These are phyloP conservation scores for Caenorhabditis zanzibari DNA, from an alignment of 2,888 invertebrate species.

Conservation along the genomic window DNA sequence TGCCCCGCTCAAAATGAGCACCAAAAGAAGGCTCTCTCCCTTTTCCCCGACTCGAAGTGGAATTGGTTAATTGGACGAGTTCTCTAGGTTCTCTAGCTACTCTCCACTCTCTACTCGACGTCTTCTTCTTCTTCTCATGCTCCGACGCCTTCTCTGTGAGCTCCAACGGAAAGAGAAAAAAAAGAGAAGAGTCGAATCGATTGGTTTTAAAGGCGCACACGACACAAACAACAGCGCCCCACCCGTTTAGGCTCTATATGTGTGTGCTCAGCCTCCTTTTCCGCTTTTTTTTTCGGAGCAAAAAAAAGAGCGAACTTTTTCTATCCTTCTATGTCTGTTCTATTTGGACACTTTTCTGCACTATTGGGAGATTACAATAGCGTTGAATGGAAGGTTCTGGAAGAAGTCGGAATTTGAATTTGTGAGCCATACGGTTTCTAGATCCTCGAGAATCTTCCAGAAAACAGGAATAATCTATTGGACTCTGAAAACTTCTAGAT, in stretches of 20 bases:
- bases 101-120: not conserved
- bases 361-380: not conserved
- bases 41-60: not conserved
- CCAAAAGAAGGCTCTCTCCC: not conserved
- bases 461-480: too few species aligned
- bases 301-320: too few species aligned
- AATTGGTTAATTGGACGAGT: not conserved
- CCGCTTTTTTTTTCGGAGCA: constrained; percentile 1
- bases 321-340: not conserved
- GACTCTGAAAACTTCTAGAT: too few species aligned
- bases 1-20: not conserved
- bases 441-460: too few species aligned
- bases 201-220: not conserved
- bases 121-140: not conserved
- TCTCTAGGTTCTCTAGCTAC: not conserved
- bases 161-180: not conserved
- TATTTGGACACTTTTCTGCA: not conserved
- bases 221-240: not conserved
- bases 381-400: too few species aligned
- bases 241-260: not conserved
- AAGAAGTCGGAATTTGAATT: too few species aligned
- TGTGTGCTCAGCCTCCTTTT: not conserved
- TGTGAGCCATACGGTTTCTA: too few species aligned
- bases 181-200: not conserved
- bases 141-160: not conserved